These are phyloP conservation scores for Myotis lucifugus DNA, from an alignment of 2,113 vertebrate genomes.

Conservation along the genomic window DNA sequence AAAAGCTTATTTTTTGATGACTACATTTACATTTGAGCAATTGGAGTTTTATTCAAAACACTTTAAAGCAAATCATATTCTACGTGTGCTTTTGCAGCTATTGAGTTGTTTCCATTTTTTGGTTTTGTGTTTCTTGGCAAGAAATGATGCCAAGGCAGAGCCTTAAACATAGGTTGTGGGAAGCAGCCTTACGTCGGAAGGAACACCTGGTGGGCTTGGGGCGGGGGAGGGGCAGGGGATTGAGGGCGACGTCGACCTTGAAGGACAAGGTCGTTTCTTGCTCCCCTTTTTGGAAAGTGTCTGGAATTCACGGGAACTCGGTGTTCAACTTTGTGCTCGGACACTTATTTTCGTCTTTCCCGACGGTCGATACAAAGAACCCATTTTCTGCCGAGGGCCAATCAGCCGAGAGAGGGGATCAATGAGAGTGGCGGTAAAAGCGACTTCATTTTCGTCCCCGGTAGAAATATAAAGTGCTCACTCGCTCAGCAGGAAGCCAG, in stretches of 20 bases:
- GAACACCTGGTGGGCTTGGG: not conserved
- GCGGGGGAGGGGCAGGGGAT: not conserved
- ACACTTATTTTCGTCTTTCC: conserved; percentile 41
- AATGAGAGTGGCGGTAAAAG: not conserved
- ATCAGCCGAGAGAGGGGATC: not conserved
- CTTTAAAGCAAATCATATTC: conserved; percentile 29
- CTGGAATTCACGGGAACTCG: not conserved
- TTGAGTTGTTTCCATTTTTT: not conserved
- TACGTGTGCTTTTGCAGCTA: not conserved
- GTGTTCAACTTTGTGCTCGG: not conserved
- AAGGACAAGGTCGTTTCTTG: not conserved
- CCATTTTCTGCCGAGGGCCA: not conserved
- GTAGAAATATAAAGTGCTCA: conserved; percentile 45
- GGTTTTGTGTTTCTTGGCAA: conserved; percentile 11
- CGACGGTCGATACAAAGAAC: not conserved
- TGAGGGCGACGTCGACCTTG: not conserved
- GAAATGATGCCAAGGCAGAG: not conserved
- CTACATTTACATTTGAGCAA: conserved; percentile 22
- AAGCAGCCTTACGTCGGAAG: not conserved
- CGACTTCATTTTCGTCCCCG: conserved; percentile 31
- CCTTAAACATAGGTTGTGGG: not conserved
- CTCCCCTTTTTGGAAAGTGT: not conserved
- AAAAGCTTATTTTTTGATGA: conserved; percentile 36
- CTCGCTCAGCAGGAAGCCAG: not conserved
- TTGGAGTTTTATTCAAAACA: conserved; percentile 44